Percentiles rank a stretch among this genome's conserved stretches.
Evolutionary conservation across 1,140 invertebrate species (phyloP).

Genomic region (Penaeus japonicus): DNA sequence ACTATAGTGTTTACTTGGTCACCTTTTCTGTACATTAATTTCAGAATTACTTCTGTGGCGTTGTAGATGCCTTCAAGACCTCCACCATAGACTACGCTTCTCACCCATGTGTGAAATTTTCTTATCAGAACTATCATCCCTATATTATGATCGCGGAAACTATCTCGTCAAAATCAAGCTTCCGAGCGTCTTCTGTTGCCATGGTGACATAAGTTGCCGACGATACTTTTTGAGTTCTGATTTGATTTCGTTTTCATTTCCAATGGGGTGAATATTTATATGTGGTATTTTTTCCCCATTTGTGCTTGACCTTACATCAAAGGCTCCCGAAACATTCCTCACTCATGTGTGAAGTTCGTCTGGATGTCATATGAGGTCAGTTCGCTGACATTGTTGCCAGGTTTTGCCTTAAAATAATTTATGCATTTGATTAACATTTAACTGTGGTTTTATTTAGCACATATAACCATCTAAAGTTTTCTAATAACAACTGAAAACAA

Average conservation of each 20-base stretch:
- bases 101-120: conserved; percentile 51
- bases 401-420: not conserved
- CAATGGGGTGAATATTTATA: no score
- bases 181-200: conserved; percentile 26
- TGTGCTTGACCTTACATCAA: not conserved
- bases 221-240: not conserved
- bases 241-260: no score
- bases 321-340: conserved; percentile 13
- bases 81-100: conserved; percentile 2
- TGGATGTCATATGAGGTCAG: conserved; percentile 22
- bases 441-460: not conserved
- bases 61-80: no score
- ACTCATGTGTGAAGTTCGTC: conserved; percentile 23
- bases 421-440: not conserved
- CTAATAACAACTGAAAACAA: not conserved
- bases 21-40: no score
- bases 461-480: not conserved
- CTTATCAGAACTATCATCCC: conserved; percentile 42
- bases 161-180: conserved; percentile 46
- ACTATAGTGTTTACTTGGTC: no score
- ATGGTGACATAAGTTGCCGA: conserved; percentile 39
- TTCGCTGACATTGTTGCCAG: not conserved
- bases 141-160: conserved; percentile 49
- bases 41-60: no score
- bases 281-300: no score